These are phyloP conservation scores for Oikopleura dioica DNA, from an alignment of 23 tunicate genomes.

Conservation along the genomic window DNA sequence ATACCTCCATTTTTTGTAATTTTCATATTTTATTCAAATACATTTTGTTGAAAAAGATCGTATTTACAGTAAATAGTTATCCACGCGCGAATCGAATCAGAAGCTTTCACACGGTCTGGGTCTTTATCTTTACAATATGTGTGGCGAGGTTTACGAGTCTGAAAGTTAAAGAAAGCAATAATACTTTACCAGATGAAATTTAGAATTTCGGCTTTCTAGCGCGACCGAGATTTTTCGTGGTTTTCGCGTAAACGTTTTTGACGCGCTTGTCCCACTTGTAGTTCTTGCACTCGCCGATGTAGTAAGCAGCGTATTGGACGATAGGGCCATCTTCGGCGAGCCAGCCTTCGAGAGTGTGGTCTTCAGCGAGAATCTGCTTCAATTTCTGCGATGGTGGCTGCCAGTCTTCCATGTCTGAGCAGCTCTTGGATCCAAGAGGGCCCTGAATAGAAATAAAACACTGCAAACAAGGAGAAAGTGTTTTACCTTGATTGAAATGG, in stretches of 20 bases:
- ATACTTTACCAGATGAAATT: too few relatives aligned
- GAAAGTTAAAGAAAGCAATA: too few relatives aligned
- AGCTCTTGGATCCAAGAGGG: not conserved
- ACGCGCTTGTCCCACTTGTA: constrained; percentile 5
- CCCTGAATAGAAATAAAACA: too few relatives aligned
- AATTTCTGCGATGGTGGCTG: constrained; percentile 4
- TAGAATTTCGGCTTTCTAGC: not conserved
- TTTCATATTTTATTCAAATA: too few relatives aligned
- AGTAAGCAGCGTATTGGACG: not conserved
- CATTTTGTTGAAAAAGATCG: too few relatives aligned
- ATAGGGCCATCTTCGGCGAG: not conserved
- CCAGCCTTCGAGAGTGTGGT: not conserved
- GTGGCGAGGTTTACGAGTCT: too few relatives aligned
- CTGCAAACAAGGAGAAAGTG: too few relatives aligned
- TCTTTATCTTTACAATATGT: too few relatives aligned
- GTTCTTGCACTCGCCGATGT: not conserved
- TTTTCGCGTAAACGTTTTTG: not conserved
- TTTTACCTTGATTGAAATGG: not conserved
- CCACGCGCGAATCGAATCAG: too few relatives aligned
- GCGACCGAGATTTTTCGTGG: not conserved
- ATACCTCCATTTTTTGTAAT: too few relatives aligned
- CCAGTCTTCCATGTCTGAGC: constrained; percentile 5
- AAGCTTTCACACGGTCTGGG: too few relatives aligned
- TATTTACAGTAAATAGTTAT: too few relatives aligned
- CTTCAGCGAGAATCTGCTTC: not conserved